Evolutionary conservation across 2,888 invertebrate species (phyloP).

Genomic region (Ectobius pallidus): DNA sequence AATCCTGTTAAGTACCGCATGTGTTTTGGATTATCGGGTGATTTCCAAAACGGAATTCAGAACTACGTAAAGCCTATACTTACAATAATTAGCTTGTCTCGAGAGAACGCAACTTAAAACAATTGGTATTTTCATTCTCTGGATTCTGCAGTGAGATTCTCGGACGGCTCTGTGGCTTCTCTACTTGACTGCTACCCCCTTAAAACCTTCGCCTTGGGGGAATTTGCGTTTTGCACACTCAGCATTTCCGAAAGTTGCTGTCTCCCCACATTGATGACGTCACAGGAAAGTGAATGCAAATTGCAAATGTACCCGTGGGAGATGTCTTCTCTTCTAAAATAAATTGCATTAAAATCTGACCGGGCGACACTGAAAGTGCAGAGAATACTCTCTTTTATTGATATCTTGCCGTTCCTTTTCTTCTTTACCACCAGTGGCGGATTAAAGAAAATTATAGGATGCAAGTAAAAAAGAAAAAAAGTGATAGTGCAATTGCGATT

Average conservation of each 20-base stretch:
- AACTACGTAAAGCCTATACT: too few species aligned
- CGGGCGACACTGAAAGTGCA: not conserved
- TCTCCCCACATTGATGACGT: slow-evolving; percentile 29
- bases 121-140: too few species aligned
- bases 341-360: slow-evolving; percentile 32
- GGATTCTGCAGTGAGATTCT: not conserved
- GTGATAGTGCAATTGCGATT: too few species aligned
- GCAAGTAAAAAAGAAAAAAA: too few species aligned
- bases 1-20: too few species aligned
- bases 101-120: too few species aligned
- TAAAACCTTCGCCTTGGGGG: slow-evolving; percentile 22
- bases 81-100: too few species aligned
- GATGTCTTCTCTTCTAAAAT: slow-evolving; percentile 25
- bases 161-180: slow-evolving; percentile 1
- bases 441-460: too few species aligned
- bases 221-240: slow-evolving; percentile 39
- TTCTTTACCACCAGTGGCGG: not conserved
- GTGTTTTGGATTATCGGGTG: too few species aligned
- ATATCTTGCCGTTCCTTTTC: not conserved
- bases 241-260: slow-evolving; percentile 31
- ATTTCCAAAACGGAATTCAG: too few species aligned
- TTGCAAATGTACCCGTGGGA: slow-evolving; percentile 18
- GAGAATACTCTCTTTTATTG: slow-evolving; percentile 9
- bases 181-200: slow-evolving; percentile 7
- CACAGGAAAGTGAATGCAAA: slow-evolving; percentile 39